These are phyloP conservation scores for Eupsilia transversa DNA, from an alignment of 2,888 invertebrate species.

Conservation along the genomic window DNA sequence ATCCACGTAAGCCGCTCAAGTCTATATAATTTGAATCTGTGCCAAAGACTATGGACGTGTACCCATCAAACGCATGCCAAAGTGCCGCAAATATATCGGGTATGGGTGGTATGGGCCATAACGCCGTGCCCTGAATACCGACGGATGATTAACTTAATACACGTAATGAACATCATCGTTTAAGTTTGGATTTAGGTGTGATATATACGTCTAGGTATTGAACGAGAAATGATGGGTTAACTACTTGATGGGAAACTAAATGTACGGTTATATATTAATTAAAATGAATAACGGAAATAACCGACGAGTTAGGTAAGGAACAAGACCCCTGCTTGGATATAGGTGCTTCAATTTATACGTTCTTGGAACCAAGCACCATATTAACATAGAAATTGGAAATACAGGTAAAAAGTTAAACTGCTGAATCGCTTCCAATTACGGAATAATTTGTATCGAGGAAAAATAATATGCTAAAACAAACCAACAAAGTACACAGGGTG, in stretches of 20 bases:
- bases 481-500: neutral
- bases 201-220: constrained; percentile 1
- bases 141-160: constrained; percentile 57
- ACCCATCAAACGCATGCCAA: constrained; percentile 62
- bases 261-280: neutral
- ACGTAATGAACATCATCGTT: constrained; percentile 59
- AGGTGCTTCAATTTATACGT: constrained; percentile 12
- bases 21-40: constrained; percentile 63
- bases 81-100: constrained; percentile 55
- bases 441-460: constrained; percentile 6
- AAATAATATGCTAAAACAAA: constrained; percentile 29
- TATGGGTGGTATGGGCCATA: constrained; percentile 25
- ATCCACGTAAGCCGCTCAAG: constrained; percentile 47
- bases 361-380: constrained; percentile 5
- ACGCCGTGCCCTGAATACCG: constrained; percentile 47
- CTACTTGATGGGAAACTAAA: neutral
- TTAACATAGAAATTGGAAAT: constrained; percentile 42
- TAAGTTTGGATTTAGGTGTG: constrained; percentile 27
- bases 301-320: neutral
- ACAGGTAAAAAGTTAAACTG: constrained; percentile 27
- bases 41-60: constrained; percentile 65
- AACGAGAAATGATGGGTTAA: neutral
- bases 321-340: neutral
- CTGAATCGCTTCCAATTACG: constrained; percentile 38
- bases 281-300: neutral